Base-by-base conservation (phyloP, 53 echinoderm and acorn worm species). In the Astropecten irregularis region DNA sequence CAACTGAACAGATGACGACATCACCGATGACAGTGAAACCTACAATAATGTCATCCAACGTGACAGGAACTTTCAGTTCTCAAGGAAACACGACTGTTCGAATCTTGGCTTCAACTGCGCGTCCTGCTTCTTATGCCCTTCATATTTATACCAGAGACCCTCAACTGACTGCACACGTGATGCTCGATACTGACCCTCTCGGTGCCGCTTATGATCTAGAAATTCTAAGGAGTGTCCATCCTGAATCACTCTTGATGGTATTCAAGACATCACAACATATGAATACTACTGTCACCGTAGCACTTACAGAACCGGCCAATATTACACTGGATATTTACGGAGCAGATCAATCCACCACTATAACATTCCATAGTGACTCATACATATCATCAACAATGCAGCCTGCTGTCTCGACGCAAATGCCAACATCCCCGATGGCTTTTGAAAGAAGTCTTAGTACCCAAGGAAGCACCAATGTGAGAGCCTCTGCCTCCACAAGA, bases 271-370 rank as follows among this genome's bases (percentile, higher is more conserved):
- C 21, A 2, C 55, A 55, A 56, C 55, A 11, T 39, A 39, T 73
- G 25, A 73, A 56, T n/a, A 42, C 56, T 22, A 73, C 73, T 36
- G 34, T 73, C 37, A 38, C 38, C 34, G 35, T 73, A 7, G 56
- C 36, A 3, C 55, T 73, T 2, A 23, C 26, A 27, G 73, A 54
- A 53, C 29, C 56, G 3, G 73, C 73, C 38, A 73, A 73, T 48
- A 56, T 73, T 15, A 73, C 73, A 10, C 50, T 70, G 20, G 4
- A n/a, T 18, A n/a, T 27, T 1, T 36, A 65, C 19, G 38, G 36
- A 1, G 59, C 32, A 58, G 65, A 65, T 37, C 36, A 10, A 20
- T 65, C 36, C 38, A 34, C 65, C 4, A 38, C 22, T 16, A 65
- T 65, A 0, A 38, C 35, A 8, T 65, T 65, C 38, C 35, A 3